phyloP scores from a whole-genome alignment of 2,113 vertebrate species.

The Cochlearius cochlearius region DNA sequence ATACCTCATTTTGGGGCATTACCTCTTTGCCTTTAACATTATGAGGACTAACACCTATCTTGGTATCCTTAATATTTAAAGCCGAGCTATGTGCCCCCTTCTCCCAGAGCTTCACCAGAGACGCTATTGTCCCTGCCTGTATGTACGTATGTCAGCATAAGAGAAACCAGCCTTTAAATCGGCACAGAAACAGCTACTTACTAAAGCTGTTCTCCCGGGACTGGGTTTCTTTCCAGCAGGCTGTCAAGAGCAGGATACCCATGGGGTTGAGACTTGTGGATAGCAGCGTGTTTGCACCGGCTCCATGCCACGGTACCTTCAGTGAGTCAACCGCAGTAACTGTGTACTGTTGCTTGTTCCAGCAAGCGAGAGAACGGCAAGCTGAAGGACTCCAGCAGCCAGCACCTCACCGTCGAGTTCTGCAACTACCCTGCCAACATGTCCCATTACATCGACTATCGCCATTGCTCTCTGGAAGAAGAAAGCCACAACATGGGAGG shows the following conservation, averaged over 20 bases:
- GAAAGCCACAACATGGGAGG: not conserved
- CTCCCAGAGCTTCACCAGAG: not conserved
- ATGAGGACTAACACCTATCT: not conserved
- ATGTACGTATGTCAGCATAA: not conserved
- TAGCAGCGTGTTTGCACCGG: not conserved
- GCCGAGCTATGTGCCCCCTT: not conserved
- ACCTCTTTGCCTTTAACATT: not conserved
- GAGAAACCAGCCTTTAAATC: not conserved
- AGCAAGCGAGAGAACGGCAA: conserved; percentile 84
- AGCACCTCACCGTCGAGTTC: conserved; percentile 79
- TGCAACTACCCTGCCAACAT: conserved; percentile 76
- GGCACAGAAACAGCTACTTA: not conserved
- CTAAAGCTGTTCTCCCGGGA: not conserved
- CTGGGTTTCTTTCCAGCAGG: not conserved
- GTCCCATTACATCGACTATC: conserved; percentile 81
- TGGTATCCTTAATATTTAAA: not conserved
- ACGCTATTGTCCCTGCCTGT: not conserved
- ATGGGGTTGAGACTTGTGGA: not conserved
- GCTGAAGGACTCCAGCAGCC: conserved; percentile 55
- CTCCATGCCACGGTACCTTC: fast-evolving
- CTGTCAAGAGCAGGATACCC: not conserved
- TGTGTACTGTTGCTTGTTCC: not conserved
- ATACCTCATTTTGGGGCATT: not conserved
- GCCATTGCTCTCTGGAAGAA: conserved; percentile 68
- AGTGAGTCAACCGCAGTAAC: not conserved